Evolutionary conservation across 1,140 invertebrate species (phyloP).

Genomic region (Homalodisca vitripennis): DNA sequence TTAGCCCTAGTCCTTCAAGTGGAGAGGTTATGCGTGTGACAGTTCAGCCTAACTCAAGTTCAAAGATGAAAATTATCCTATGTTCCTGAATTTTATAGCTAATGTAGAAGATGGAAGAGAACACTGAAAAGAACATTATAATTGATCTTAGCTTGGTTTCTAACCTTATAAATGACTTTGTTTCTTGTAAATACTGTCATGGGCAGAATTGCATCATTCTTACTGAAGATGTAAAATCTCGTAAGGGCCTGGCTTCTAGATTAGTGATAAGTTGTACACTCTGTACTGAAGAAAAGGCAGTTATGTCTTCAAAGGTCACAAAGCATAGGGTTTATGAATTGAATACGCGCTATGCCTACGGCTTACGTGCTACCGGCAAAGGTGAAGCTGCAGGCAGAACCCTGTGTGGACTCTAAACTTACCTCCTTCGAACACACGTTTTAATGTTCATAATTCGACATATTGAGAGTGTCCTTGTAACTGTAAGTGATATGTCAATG

Average conservation of each 20-base stretch:
- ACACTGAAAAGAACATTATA: background rate
- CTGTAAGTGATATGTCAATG: background rate
- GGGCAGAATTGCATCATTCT: background rate
- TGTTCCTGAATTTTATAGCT: background rate
- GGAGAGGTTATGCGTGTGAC: no score
- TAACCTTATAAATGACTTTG: background rate
- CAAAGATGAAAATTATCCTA: background rate
- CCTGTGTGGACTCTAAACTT: slow-evolving; percentile 25
- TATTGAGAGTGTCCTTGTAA: background rate
- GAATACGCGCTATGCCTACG: background rate
- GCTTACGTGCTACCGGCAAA: slow-evolving; percentile 23
- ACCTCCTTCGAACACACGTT: background rate
- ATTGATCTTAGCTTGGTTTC: background rate
- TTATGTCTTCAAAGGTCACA: background rate
- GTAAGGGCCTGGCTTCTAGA: background rate
- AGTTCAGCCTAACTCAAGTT: background rate
- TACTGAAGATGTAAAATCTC: background rate
- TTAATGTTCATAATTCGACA: background rate
- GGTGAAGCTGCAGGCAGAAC: slow-evolving; percentile 1
- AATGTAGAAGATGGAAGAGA: background rate
- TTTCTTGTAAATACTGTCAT: background rate
- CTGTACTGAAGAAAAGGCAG: background rate
- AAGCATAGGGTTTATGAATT: background rate
- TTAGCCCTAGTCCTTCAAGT: no score
- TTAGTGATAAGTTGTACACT: background rate